A percentile compares a stretch with the other conserved stretches of the same genome.
These are phyloP conservation scores for Nymphalis c-album DNA, from an alignment of 2,888 invertebrate genomes.

Conservation along the genomic window DNA sequence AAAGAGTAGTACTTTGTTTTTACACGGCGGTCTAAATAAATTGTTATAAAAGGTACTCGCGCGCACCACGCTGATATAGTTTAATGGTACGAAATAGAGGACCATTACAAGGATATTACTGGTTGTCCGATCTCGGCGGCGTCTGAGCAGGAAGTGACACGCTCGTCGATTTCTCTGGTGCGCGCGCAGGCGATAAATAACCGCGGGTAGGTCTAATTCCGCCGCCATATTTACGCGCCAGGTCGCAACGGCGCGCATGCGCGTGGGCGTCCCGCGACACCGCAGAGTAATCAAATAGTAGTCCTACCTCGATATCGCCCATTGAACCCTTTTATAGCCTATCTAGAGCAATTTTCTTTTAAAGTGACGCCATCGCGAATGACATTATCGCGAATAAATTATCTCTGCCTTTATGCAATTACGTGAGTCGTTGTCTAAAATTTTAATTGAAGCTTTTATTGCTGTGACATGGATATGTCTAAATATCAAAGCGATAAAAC, in stretches of 20 bases:
- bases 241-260: conserved; percentile 46
- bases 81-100: conserved; percentile 65
- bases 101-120: conserved; percentile 58
- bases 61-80: conserved; percentile 53
- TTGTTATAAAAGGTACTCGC: conserved; percentile 25
- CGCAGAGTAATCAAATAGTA: conserved; percentile 59
- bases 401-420: conserved; percentile 32
- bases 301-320: conserved; percentile 55
- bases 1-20: neutral
- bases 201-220: conserved; percentile 74
- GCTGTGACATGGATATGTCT: conserved; percentile 25
- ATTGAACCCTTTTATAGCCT: conserved; percentile 45
- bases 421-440: conserved; percentile 28
- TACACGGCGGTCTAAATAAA: neutral
- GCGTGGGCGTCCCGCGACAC: conserved; percentile 51
- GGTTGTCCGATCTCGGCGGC: conserved; percentile 53
- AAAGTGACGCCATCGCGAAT: conserved; percentile 30
- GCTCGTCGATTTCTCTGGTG: conserved; percentile 48
- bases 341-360: conserved; percentile 39
- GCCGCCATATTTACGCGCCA: conserved; percentile 70
- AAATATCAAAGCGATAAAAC: conserved; percentile 33
- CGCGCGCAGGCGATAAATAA: conserved; percentile 63
- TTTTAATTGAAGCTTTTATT: conserved; percentile 36
- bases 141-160: conserved; percentile 69
- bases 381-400: conserved; percentile 34